Evolutionary conservation across 2,797 vertebrate species (phyloP), one percentile per base, ranked within the genome.

Genomic region (Semotilus atromaculatus): DNA sequence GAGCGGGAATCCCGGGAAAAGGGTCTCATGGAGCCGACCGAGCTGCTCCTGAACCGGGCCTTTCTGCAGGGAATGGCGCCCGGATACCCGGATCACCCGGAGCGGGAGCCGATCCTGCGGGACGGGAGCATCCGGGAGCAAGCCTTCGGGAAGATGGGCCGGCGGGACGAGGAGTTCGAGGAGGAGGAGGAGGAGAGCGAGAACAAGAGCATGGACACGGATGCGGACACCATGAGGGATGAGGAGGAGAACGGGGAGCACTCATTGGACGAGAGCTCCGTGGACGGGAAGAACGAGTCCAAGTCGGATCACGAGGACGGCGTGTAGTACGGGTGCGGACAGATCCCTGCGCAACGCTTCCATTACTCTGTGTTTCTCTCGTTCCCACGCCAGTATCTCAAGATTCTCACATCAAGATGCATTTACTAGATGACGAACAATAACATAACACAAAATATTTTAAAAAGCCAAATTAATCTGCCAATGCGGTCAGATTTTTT

Each of bases 291-390:
- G 95, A 97, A 97, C 95, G 97, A 99, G 97, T 98, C 97, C 96
- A 99, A 99, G 97, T 99, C 97, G 93, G 98, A 99, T 95, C 98
- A 97, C n/a, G 98, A 99, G 96, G 97, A 99, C 95, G 94, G 94
- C 90, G 96, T 96, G 96, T 97, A 98, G 96, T 97, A 92, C 91
- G 92, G 93, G 94, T 83, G 48, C 2, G 16, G 7, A 1, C 58
- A 31, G 31, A n/a, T 31, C 31, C 31, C 31, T 31, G 72, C 43
- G 3, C 3, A 40, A 40, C 2, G 38, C 38, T 40, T 2, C 2
- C 8, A 0, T 9, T 9, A 9, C 38, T 40, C 38, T 0, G 36
- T 36, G 36, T 36, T 36, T 7, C 36, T 7, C 36, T 36, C 0
- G 36, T 36, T 7, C 7, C 36, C n/a, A n/a, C n/a, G n/a, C n/a